Evolutionary conservation across 1,140 invertebrate species (phyloP).

Genomic region (Pinna nobilis): DNA sequence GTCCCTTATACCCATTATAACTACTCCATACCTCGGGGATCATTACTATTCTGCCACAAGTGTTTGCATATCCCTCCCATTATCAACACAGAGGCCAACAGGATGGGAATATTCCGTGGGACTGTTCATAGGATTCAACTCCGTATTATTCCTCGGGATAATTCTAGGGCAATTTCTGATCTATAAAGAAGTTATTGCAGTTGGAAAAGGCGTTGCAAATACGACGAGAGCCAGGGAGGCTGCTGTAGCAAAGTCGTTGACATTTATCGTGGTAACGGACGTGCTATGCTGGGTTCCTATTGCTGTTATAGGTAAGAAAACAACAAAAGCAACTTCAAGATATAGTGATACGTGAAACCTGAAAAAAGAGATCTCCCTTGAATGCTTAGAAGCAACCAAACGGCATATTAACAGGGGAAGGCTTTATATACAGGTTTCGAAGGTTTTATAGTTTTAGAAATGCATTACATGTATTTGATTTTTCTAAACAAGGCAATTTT

Average conservation of each 20-base stretch:
- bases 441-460: too few relatives aligned
- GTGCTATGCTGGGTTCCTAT: constrained; percentile 58
- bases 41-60: constrained; percentile 49
- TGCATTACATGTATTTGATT: too few relatives aligned
- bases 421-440: too few relatives aligned
- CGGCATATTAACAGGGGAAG: too few relatives aligned
- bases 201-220: not conserved
- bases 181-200: constrained; percentile 20
- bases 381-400: too few relatives aligned
- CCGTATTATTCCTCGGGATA: constrained; percentile 43
- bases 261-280: constrained; percentile 46
- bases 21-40: constrained; percentile 28
- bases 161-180: constrained; percentile 49
- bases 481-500: too few relatives aligned
- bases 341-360: too few relatives aligned
- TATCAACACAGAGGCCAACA: constrained; percentile 31
- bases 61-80: constrained; percentile 55
- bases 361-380: too few relatives aligned
- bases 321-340: too few relatives aligned
- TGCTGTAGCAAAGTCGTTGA: constrained; percentile 38
- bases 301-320: constrained; percentile 46
- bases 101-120: constrained; percentile 50
- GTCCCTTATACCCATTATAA: constrained; percentile 4
- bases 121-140: constrained; percentile 52
- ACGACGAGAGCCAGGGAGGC: constrained; percentile 15